Evolutionary conservation across 2,113 vertebrate genomes (phyloP), one percentile per base, ranked within the genome.

Genomic region (Channa maculata): DNA sequence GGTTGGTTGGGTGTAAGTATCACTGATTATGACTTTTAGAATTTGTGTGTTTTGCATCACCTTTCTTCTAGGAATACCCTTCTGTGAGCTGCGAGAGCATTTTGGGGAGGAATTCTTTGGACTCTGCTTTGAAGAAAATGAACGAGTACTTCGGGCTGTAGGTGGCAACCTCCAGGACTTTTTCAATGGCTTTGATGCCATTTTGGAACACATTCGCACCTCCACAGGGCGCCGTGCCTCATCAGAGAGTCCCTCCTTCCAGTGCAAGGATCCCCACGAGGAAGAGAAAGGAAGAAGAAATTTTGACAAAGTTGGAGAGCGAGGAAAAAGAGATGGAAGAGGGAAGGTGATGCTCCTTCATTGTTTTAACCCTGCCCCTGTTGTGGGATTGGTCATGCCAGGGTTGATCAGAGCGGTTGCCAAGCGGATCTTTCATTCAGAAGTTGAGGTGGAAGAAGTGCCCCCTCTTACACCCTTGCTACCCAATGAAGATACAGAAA

Each of bases 31-130:
- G 24, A 34, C 3, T 8, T 36, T 58, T 6, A 14, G 39, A 9
- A n/a, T 75, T 34, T 12, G 46, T 6, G 44, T 76, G 36, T 67
- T 77, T 84, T 65, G 24, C 41, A 0, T 44, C 50, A 11, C 11
- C 44, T 66, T 38, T 58, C 11, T 71, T 13, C 8, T 89, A 99
- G 98, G 97, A 84, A 86, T 99, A 77, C 96, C 95, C 55, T 96
- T 98, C 88, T 95, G 96, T 80, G 96, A 97, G 83, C 92, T 99
- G 83, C 96, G 97, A 73, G 97, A 96, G 88, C 95, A 94, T 77
- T 99, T 99, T 71, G 98, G 98, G 0, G 97, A 98, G 74, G 96
- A 99, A 75, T 97, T 99, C 92, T 99, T 99, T 83, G 96, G 95
- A 75, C 93, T 96, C 80, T 99, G 98, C 91, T 97, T 99, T 80